Evolutionary conservation across 2,888 invertebrate genomes (phyloP).

Genomic region (Lasiommata megera): DNA sequence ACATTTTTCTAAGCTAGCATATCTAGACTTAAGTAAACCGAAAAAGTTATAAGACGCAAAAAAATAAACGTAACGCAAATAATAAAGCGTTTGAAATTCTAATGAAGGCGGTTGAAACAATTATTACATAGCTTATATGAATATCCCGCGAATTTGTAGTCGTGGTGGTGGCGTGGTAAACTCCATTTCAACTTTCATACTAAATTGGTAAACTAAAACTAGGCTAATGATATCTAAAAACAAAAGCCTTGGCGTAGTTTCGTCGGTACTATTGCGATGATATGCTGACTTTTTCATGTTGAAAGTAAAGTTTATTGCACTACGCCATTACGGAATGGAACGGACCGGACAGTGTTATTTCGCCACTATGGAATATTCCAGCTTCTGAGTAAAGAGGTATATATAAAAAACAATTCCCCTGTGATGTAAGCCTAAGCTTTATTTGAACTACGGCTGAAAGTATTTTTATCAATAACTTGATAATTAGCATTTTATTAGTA

Average conservation of each 20-base stretch:
- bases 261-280: background rate
- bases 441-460: too few species aligned
- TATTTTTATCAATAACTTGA: too few species aligned
- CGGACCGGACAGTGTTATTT: too few species aligned
- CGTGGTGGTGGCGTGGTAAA: conserved; percentile 13
- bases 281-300: background rate
- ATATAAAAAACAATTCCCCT: too few species aligned
- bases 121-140: conserved; percentile 16
- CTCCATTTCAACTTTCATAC: conserved; percentile 21
- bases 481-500: too few species aligned
- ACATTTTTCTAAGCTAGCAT: too few species aligned
- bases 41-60: background rate
- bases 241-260: conserved; percentile 9
- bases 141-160: conserved; percentile 26
- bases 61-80: conserved; percentile 13
- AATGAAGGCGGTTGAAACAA: conserved; percentile 24
- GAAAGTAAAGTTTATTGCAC: background rate
- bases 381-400: too few species aligned
- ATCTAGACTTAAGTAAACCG: too few species aligned
- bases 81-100: conserved; percentile 16
- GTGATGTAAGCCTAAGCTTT: too few species aligned
- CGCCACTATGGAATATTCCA: too few species aligned
- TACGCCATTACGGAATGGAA: background rate
- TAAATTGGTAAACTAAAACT: conserved; percentile 20
- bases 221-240: conserved; percentile 19